These are phyloP conservation scores for Spea bombifrons DNA, from an alignment of 2,113 vertebrate species.

Conservation along the genomic window DNA sequence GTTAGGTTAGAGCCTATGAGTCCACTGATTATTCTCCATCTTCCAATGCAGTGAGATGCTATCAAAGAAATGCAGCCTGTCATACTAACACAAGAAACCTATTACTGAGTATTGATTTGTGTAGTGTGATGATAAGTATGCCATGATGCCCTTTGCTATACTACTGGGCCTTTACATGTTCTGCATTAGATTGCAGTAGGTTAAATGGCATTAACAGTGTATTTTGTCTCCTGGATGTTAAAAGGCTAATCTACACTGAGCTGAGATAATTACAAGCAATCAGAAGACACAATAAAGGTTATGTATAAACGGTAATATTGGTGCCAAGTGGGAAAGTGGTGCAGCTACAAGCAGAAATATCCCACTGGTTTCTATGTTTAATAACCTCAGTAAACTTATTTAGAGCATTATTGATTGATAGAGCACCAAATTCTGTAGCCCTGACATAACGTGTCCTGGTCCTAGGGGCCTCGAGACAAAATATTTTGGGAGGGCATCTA, in stretches of 20 bases:
- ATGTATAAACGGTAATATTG: no score
- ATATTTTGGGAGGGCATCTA: no score
- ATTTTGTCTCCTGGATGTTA: not conserved
- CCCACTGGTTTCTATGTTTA: no score
- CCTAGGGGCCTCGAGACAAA: no score
- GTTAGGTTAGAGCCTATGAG: conserved; percentile 38
- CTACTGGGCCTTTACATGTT: not conserved
- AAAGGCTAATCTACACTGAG: not conserved
- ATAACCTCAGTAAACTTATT: no score
- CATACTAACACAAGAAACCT: conserved; percentile 38
- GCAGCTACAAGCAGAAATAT: no score
- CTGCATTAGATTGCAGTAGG: not conserved
- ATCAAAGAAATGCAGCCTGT: conserved; percentile 42
- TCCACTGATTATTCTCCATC: conserved; percentile 14
- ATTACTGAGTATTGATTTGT: conserved; percentile 42
- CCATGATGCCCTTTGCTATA: conserved; percentile 7
- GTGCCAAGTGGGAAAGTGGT: no score
- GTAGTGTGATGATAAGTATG: conserved; percentile 23
- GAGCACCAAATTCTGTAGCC: no score
- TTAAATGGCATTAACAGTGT: not conserved
- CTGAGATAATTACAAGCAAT: no score
- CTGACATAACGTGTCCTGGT: no score
- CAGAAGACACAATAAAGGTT: no score
- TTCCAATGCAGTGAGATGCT: conserved; percentile 32
- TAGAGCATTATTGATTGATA: no score